Conservation (phyloP, 2,888 invertebrate species). For the Andrena bicolor region DNA sequence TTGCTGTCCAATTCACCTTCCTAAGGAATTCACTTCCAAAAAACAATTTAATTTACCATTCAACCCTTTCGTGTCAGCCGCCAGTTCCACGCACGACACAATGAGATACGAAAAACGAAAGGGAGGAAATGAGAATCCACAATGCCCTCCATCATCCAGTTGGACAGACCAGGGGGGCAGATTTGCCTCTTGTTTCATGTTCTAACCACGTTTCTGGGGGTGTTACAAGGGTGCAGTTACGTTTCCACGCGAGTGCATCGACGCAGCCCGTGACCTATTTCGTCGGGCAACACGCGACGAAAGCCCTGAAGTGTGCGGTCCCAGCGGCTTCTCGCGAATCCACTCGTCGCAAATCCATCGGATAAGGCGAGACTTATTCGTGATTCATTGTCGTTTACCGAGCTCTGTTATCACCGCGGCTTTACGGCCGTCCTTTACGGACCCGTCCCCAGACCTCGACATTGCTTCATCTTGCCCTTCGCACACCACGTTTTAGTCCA, state of each 20-base stretch:
- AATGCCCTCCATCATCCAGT: neutral
- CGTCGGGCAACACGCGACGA: slow-evolving; percentile 37
- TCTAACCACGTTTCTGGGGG: neutral
- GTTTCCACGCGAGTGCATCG: neutral
- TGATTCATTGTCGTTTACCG: slow-evolving; percentile 48
- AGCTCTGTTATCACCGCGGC: slow-evolving; percentile 1
- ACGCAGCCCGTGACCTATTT: slow-evolving; percentile 11
- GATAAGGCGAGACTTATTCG: slow-evolving; percentile 60
- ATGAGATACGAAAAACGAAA: too few species aligned
- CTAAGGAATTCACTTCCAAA: too few species aligned
- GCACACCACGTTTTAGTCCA: neutral
- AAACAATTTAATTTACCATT: too few species aligned
- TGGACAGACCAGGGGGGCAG: neutral
- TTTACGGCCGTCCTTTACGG: slow-evolving; percentile 10
- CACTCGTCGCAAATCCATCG: slow-evolving; percentile 53
- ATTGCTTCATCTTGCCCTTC: too few species aligned
- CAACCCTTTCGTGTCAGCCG: too few species aligned
- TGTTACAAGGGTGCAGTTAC: neutral
- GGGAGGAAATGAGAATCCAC: too few species aligned
- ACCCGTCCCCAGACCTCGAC: neutral
- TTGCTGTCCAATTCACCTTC: too few species aligned
- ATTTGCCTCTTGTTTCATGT: too few species aligned
- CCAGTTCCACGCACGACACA: too few species aligned
- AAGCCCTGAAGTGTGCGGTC: slow-evolving; percentile 60
- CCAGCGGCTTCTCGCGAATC: slow-evolving; percentile 38